Conservation (phyloP, 2,113 vertebrate species). For the Struthidea cinerea region DNA sequence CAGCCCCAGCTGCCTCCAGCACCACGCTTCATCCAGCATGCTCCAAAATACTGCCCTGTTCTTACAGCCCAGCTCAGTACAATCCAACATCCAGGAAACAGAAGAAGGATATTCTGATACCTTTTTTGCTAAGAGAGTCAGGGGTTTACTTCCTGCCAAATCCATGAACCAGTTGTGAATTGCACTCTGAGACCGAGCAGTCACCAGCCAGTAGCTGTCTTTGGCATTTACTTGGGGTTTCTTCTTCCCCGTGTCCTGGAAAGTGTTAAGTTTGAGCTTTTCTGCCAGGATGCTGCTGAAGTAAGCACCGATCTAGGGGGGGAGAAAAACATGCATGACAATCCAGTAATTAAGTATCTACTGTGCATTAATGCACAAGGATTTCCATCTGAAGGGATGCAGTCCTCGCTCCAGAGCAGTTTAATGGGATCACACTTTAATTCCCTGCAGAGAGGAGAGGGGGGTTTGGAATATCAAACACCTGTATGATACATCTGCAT, state of each 20-base stretch:
- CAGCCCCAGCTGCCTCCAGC: not conserved
- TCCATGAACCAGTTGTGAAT: slow-evolving; percentile 81
- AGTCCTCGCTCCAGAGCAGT: not conserved
- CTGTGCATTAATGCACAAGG: not conserved
- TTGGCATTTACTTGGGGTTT: slow-evolving; percentile 80
- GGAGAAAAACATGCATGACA: not conserved
- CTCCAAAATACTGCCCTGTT: not conserved
- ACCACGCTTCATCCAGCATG: accelerated
- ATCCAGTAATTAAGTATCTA: not conserved
- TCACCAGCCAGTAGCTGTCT: slow-evolving; percentile 81
- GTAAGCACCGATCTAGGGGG: slow-evolving; percentile 73
- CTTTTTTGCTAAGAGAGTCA: slow-evolving; percentile 77
- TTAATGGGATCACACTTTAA: not conserved
- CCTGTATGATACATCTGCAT: not conserved
- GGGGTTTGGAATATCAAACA: not conserved
- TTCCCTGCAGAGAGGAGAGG: not conserved
- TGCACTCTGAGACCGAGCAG: slow-evolving; percentile 75
- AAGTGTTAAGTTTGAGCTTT: slow-evolving; percentile 80
- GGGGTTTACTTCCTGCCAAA: slow-evolving; percentile 76
- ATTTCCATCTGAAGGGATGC: not conserved
- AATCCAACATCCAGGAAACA: not conserved
- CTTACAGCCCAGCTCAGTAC: not conserved
- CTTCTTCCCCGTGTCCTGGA: slow-evolving; percentile 80
- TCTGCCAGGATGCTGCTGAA: slow-evolving; percentile 80
- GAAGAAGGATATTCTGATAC: slow-evolving; percentile 31